Conservation (phyloP, 2,888 invertebrate species). For the Trachelus tabidus region DNA sequence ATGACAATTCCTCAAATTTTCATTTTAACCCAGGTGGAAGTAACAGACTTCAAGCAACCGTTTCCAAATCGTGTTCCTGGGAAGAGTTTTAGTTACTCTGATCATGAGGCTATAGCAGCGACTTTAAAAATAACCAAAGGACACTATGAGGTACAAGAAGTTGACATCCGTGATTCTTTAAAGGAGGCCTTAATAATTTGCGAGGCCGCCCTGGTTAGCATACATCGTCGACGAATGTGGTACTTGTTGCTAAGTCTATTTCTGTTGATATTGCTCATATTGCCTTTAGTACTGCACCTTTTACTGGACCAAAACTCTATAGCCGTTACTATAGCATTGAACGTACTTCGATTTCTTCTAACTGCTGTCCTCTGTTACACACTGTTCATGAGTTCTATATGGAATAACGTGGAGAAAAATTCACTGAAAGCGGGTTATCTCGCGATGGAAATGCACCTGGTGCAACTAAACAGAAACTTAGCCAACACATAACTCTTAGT, state of each 20-base stretch:
- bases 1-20: slow-evolving; percentile 8
- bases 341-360: slow-evolving; percentile 73
- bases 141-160: slow-evolving; percentile 30
- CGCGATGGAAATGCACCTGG: slow-evolving; percentile 73
- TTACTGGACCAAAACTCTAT: slow-evolving; percentile 47
- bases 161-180: slow-evolving; percentile 60
- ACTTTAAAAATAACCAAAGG: slow-evolving; percentile 57
- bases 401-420: slow-evolving; percentile 85
- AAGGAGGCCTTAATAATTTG: slow-evolving; percentile 73
- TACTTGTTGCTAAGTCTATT: slow-evolving; percentile 69
- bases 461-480: slow-evolving; percentile 37
- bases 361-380: slow-evolving; percentile 76
- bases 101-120: slow-evolving; percentile 87
- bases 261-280: slow-evolving; percentile 69
- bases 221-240: slow-evolving; percentile 68
- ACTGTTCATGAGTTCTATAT: slow-evolving; percentile 82
- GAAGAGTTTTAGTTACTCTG: slow-evolving; percentile 83
- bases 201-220: slow-evolving; percentile 68
- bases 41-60: slow-evolving; percentile 75
- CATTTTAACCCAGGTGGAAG: slow-evolving; percentile 56
- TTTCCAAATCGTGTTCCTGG: slow-evolving; percentile 80
- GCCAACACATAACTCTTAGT: background rate
- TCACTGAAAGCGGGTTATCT: slow-evolving; percentile 80
- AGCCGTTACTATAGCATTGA: slow-evolving; percentile 65
- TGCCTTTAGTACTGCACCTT: slow-evolving; percentile 57